Conservation (phyloP, 2,888 invertebrate genomes). For the Spilarctia lutea region DNA sequence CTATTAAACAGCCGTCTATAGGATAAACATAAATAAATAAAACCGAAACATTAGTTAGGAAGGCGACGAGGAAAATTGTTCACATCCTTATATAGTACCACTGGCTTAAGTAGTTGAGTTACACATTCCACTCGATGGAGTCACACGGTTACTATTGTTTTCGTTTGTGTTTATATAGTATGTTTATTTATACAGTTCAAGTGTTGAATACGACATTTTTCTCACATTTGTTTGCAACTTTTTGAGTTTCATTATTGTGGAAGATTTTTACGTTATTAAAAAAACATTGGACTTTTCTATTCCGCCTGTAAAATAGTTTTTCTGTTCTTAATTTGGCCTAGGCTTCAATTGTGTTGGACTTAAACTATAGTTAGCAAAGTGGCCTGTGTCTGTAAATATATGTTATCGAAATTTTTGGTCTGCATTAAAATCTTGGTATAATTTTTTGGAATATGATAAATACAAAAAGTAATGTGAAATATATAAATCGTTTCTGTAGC, state of each 20-base stretch:
- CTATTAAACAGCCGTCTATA: constrained; percentile 24
- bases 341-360: too few species aligned
- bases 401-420: too few species aligned
- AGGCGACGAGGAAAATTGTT: constrained; percentile 52
- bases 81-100: constrained; percentile 50
- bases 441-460: too few species aligned
- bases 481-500: background rate
- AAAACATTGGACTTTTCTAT: background rate
- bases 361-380: too few species aligned
- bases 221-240: background rate
- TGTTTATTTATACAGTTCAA: constrained; percentile 2
- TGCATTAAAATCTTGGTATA: too few species aligned
- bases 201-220: background rate
- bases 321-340: too few species aligned
- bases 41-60: constrained; percentile 36
- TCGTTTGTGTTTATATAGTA: constrained; percentile 15
- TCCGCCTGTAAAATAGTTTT: too few species aligned
- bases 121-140: constrained; percentile 36
- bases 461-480: too few species aligned
- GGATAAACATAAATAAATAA: constrained; percentile 33
- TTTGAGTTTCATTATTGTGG: background rate
- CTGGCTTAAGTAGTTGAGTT: constrained; percentile 35
- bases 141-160: constrained; percentile 33
- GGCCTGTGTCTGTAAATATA: too few species aligned
- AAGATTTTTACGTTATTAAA: background rate